phyloP scores from a whole-genome alignment of 92 coral and sea anemone genomes.

The Phenganax subtilis region DNA sequence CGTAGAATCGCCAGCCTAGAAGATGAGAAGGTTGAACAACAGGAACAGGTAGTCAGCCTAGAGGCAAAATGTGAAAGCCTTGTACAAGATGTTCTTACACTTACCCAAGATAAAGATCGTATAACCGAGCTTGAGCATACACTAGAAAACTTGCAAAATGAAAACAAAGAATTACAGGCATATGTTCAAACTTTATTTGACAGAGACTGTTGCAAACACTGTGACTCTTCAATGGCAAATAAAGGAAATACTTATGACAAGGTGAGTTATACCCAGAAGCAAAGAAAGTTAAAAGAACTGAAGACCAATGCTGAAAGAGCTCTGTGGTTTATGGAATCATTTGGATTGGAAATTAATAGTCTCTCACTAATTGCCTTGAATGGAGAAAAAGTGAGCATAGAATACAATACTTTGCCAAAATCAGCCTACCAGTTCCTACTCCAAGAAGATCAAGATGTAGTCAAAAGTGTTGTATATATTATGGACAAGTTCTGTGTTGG shows the following conservation, averaged over 20 bases:
- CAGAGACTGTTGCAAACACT: conserved; percentile 44
- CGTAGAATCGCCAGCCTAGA: conserved; percentile 13
- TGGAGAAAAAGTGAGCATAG: conserved; percentile 15
- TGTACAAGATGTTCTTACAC: background rate
- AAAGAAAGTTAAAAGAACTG: conserved; percentile 38
- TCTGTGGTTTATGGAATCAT: conserved; percentile 44
- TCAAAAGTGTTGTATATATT: conserved; percentile 35
- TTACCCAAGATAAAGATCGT: conserved; percentile 4
- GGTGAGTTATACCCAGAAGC: conserved; percentile 40
- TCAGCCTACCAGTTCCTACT: conserved; percentile 28
- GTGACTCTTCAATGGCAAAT: conserved; percentile 26
- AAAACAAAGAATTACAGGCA: conserved; percentile 34
- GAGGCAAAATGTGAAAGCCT: conserved; percentile 29
- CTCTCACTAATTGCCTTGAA: conserved; percentile 15
- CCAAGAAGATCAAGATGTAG: conserved; percentile 29
- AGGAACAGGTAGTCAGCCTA: conserved; percentile 10
- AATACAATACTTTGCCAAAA: conserved; percentile 15
- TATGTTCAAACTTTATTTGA: conserved; percentile 21
- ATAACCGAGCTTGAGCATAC: conserved; percentile 25
- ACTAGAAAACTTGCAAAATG: background rate
- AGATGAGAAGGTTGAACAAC: conserved; percentile 19
- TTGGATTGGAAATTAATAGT: conserved; percentile 27
- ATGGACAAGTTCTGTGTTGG: conserved; percentile 56
- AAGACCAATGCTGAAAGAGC: conserved; percentile 43
- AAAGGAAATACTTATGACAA: conserved; percentile 22